A percentile compares a stretch with the other conserved stretches of the same genome.
Conservation (phyloP, 2,888 invertebrate species). For the Cheilosia soror region DNA sequence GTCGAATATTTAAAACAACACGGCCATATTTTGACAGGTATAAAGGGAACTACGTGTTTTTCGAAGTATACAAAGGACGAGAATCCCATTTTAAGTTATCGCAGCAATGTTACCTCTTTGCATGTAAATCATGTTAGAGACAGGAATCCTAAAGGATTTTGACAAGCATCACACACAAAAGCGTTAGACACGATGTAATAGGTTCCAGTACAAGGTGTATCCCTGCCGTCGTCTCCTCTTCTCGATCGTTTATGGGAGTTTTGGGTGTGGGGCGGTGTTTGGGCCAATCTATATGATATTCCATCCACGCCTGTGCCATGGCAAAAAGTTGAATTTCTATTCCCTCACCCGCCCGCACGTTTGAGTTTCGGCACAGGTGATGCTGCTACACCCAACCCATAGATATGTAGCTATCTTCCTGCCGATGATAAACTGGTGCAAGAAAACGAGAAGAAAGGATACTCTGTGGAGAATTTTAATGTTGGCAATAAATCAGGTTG, state of each 20-base stretch:
- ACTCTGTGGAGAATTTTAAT: conserved; percentile 72
- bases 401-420: conserved; percentile 26
- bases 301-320: conserved; percentile 58
- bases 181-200: conserved; percentile 64
- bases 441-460: conserved; percentile 62
- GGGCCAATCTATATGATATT: conserved; percentile 38
- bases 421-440: conserved; percentile 68
- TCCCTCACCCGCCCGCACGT: not conserved
- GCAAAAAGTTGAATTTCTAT: conserved; percentile 34
- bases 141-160: conserved; percentile 54
- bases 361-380: conserved; percentile 10
- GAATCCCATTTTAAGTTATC: conserved; percentile 21
- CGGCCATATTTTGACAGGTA: not conserved
- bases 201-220: conserved; percentile 45
- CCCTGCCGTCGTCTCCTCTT: conserved; percentile 12
- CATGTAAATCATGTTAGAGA: conserved; percentile 68
- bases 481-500: conserved; percentile 73
- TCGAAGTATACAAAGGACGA: no score
- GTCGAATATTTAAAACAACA: conserved; percentile 35
- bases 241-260: not conserved
- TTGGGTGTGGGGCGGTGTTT: not conserved
- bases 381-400: not conserved
- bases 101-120: conserved; percentile 2
- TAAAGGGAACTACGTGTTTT: no score
- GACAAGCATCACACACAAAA: conserved; percentile 57